A percentile compares a stretch with the other conserved stretches of the same genome.
phyloP scores from a whole-genome alignment of 2,113 vertebrate genomes.

The Diphyllodes magnificus region DNA sequence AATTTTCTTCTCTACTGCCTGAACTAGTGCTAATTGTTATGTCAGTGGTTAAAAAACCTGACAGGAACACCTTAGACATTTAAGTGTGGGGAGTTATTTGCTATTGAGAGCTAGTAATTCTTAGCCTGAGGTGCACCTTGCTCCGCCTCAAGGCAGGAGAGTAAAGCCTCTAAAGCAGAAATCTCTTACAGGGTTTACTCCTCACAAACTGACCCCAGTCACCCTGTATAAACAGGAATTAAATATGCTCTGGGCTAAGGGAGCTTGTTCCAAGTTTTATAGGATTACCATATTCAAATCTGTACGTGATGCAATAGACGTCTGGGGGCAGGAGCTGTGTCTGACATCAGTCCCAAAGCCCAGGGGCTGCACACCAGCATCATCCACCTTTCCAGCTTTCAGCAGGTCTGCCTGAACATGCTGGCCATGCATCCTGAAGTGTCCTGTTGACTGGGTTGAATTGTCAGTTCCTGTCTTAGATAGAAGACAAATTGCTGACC shows the following conservation, averaged over 20 bases:
- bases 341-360: too few relatives aligned
- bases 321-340: neutral
- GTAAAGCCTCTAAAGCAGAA: neutral
- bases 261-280: neutral
- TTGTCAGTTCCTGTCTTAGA: neutral
- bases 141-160: neutral
- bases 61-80: neutral
- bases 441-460: neutral
- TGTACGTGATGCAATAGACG: fast-evolving
- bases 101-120: neutral
- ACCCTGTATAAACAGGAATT: neutral
- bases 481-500: neutral
- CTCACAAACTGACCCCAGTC: neutral
- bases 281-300: neutral
- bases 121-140: neutral
- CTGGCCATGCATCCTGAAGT: neutral
- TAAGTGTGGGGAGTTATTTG: neutral
- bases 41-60: neutral
- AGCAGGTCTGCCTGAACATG: neutral
- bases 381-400: neutral
- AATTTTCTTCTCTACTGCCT: neutral
- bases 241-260: neutral
- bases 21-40: neutral
- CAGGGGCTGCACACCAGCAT: fast-evolving
- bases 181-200: neutral